Evolutionary conservation across 2,113 vertebrate genomes (phyloP).

Genomic region (Pseudorectes ferrugineus): DNA sequence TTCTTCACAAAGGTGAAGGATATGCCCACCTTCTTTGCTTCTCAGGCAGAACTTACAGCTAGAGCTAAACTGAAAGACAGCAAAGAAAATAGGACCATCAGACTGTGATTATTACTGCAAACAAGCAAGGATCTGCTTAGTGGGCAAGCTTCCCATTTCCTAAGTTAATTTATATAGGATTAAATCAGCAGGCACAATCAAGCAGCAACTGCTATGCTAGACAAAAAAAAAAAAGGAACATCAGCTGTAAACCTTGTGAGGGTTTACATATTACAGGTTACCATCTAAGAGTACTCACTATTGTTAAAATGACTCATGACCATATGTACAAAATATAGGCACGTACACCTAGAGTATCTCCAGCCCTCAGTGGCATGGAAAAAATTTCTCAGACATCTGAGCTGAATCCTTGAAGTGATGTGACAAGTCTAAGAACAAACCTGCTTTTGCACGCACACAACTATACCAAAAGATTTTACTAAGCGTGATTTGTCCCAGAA

Average conservation of each 20-base stretch:
- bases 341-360: background rate
- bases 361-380: background rate
- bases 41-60: background rate
- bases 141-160: background rate
- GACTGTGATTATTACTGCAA: background rate
- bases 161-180: background rate
- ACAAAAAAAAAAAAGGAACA: background rate
- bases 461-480: background rate
- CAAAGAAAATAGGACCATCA: background rate
- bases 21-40: background rate
- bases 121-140: background rate
- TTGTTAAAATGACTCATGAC: background rate
- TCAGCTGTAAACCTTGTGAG: background rate
- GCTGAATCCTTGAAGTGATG: background rate
- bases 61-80: background rate
- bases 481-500: background rate
- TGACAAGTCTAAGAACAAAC: background rate
- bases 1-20: background rate
- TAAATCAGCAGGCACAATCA: background rate
- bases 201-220: background rate
- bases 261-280: background rate
- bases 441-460: rapidly evolving
- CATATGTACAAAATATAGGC: background rate
- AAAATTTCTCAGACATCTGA: background rate
- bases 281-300: background rate